phyloP scores from a whole-genome alignment of 2,888 invertebrate genomes.

The Opisthograptis luteolata region DNA sequence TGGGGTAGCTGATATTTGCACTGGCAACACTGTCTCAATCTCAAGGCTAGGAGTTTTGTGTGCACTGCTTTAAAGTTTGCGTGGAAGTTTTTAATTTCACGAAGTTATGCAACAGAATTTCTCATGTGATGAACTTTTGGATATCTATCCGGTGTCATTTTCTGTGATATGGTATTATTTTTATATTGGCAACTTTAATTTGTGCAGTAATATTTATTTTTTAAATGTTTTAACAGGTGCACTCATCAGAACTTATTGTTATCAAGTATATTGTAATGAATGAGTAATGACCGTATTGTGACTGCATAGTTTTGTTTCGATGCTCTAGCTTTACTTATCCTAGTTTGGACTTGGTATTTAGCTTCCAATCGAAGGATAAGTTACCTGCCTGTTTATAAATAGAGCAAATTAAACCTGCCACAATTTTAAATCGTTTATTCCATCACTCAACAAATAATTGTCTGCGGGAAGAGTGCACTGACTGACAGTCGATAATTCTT shows the following conservation, averaged over 20 bases:
- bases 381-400: too few species aligned
- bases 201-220: too few species aligned
- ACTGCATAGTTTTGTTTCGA: not conserved
- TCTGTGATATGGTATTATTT: not conserved
- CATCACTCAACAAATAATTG: not conserved
- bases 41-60: slow-evolving; percentile 16
- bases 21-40: slow-evolving; percentile 38
- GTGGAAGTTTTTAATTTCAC: not conserved
- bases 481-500: slow-evolving; percentile 21
- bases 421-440: slow-evolving; percentile 2
- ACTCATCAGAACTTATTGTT: not conserved
- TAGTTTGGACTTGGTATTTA: too few species aligned
- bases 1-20: slow-evolving; percentile 52
- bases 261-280: too few species aligned
- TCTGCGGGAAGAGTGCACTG: slow-evolving; percentile 8
- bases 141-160: not conserved
- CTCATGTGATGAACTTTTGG: not conserved
- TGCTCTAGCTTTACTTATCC: too few species aligned
- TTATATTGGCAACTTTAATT: too few species aligned
- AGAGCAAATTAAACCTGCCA: not conserved
- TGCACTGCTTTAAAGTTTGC: not conserved
- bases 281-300: not conserved
- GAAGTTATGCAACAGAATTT: not conserved
- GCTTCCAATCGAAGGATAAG: too few species aligned
- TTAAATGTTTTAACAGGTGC: slow-evolving; percentile 16